A percentile compares a stretch with the other conserved stretches of the same genome.
These are phyloP conservation scores for Cistogaster globosa DNA, from an alignment of 2,888 invertebrate species.

Conservation along the genomic window DNA sequence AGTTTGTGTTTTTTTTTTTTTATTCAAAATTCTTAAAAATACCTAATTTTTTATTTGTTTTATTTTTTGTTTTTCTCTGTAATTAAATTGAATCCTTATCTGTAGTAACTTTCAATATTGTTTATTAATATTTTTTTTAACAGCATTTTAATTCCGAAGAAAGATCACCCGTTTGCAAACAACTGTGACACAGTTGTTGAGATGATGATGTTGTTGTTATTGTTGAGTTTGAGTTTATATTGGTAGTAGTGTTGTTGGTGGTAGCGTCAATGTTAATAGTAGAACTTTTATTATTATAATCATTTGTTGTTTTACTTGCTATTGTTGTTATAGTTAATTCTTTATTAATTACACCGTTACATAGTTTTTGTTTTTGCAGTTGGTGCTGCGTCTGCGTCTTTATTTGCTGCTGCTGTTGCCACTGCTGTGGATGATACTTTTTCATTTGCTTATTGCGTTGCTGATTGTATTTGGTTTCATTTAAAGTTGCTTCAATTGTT, in stretches of 20 bases:
- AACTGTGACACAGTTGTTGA: conserved; percentile 55
- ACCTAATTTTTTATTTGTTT: conserved; percentile 34
- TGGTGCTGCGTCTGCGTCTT: conserved; percentile 3
- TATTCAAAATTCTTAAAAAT: conserved; percentile 58
- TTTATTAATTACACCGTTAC: conserved; percentile 34
- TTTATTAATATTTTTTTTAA: conserved; percentile 38
- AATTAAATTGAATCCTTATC: conserved; percentile 32
- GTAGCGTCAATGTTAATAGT: conserved; percentile 42
- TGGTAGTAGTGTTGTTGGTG: no score
- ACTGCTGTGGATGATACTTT: conserved; percentile 36
- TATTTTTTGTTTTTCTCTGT: conserved; percentile 18
- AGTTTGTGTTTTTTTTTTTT: background rate
- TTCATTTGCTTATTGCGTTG: conserved; percentile 54
- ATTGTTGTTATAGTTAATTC: conserved; percentile 34
- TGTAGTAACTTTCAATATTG: conserved; percentile 55
- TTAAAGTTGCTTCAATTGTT: conserved; percentile 32
- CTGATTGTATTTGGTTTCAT: conserved; percentile 66
- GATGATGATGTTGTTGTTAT: conserved; percentile 36
- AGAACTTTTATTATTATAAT: conserved; percentile 39
- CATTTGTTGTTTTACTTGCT: conserved; percentile 31
- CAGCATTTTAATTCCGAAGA: conserved; percentile 68
- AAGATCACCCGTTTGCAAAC: conserved; percentile 60
- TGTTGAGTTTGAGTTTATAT: background rate
- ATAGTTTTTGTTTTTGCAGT: conserved; percentile 28
- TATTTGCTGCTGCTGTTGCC: conserved; percentile 22